These are phyloP conservation scores for Esox niger DNA, from an alignment of 2,113 vertebrate genomes.

Conservation along the genomic window DNA sequence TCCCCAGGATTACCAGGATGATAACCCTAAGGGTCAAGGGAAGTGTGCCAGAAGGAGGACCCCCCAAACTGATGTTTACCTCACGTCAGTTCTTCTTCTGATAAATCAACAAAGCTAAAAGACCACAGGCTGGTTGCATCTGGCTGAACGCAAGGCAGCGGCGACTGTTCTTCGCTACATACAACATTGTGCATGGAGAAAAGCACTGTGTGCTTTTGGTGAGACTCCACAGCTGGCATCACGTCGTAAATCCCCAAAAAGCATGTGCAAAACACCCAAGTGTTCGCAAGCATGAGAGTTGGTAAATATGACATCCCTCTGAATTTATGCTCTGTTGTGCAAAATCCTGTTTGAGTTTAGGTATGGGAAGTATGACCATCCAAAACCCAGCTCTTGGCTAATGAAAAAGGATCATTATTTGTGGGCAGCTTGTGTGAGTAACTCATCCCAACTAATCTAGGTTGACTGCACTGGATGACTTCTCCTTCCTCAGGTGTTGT, in stretches of 20 bases:
- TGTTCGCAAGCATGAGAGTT: no score
- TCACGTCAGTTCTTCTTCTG: slow-evolving; percentile 12
- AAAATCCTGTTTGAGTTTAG: no score
- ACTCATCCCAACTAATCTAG: background rate
- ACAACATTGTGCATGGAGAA: no score
- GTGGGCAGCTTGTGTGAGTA: background rate
- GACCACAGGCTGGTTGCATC: background rate
- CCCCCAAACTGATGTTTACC: slow-evolving; percentile 61
- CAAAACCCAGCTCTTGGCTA: background rate
- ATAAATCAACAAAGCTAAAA: background rate
- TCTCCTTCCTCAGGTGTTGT: slow-evolving; percentile 22
- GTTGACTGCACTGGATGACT: slow-evolving; percentile 14
- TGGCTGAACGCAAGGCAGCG: background rate
- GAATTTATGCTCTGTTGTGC: no score
- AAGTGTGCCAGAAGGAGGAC: slow-evolving; percentile 64
- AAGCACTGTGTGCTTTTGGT: no score
- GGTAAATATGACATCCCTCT: no score
- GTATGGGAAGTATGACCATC: background rate
- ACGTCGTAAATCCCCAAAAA: no score
- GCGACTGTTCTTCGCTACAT: no score
- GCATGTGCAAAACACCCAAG: no score
- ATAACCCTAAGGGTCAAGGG: slow-evolving; percentile 69
- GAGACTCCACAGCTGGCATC: no score
- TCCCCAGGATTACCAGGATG: slow-evolving; percentile 62
- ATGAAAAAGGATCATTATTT: background rate